Evolutionary conservation across 2,888 invertebrate species (phyloP).

Genomic region (Neoaliturus tenellus): DNA sequence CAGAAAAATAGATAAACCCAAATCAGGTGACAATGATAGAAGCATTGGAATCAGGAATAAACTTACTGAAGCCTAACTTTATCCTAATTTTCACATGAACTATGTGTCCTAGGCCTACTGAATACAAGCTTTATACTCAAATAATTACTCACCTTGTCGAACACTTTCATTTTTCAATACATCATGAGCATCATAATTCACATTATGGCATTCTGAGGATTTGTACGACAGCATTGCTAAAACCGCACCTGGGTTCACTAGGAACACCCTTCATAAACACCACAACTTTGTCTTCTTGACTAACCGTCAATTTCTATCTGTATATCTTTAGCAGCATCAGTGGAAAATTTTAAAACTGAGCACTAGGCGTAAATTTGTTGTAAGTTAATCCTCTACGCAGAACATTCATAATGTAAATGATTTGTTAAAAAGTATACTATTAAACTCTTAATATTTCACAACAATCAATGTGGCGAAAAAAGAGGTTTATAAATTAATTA

Average conservation of each 20-base stretch:
- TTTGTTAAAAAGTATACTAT: too few relatives aligned
- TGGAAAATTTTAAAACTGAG: slow-evolving; percentile 4
- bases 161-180: slow-evolving; percentile 91
- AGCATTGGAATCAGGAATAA: too few relatives aligned
- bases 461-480: too few relatives aligned
- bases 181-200: slow-evolving; percentile 92
- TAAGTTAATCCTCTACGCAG: not conserved
- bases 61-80: too few relatives aligned
- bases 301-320: slow-evolving; percentile 70
- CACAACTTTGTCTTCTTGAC: slow-evolving; percentile 90
- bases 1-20: too few relatives aligned
- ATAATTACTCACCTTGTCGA: slow-evolving; percentile 88
- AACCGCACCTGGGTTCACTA: slow-evolving; percentile 96
- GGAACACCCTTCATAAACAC: slow-evolving; percentile 99
- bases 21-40: too few relatives aligned
- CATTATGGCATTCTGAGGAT: slow-evolving; percentile 97
- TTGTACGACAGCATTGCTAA: slow-evolving; percentile 98
- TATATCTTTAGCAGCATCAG: slow-evolving; percentile 24
- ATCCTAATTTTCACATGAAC: too few relatives aligned
- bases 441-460: too few relatives aligned
- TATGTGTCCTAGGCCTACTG: too few relatives aligned
- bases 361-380: slow-evolving; percentile 2
- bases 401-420: slow-evolving; percentile 6
- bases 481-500: too few relatives aligned
- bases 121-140: too few relatives aligned